A percentile compares a stretch with the other conserved stretches of the same genome.
These are phyloP conservation scores for Mastomys natalensis DNA, from an alignment of 2,113 vertebrate genomes.

Conservation along the genomic window DNA sequence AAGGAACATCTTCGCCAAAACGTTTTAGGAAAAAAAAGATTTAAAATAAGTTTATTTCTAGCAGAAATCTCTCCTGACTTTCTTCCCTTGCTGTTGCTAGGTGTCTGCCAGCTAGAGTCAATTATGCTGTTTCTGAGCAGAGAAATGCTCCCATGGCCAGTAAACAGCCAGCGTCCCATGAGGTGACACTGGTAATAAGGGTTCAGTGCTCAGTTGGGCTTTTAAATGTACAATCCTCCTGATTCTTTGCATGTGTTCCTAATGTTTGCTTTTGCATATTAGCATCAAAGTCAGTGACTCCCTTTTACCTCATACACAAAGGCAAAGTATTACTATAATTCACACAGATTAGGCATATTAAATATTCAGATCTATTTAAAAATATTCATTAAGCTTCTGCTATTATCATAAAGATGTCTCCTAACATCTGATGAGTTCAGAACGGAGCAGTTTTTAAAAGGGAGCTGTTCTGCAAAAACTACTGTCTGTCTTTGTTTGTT, in stretches of 20 bases:
- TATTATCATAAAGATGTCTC: background rate
- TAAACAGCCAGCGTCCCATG: constrained; percentile 48
- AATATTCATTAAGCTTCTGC: constrained; percentile 30
- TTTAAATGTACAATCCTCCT: constrained; percentile 14
- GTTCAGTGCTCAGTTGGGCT: constrained; percentile 10
- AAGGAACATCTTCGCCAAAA: background rate
- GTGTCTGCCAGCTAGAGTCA: constrained; percentile 67
- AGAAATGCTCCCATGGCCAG: constrained; percentile 68
- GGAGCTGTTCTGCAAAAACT: background rate
- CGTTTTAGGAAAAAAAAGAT: background rate
- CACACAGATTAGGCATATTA: background rate
- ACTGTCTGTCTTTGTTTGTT: background rate
- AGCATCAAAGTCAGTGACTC: constrained; percentile 4
- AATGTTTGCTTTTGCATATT: background rate
- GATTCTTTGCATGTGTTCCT: background rate
- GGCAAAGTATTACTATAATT: background rate
- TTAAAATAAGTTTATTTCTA: background rate
- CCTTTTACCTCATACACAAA: background rate
- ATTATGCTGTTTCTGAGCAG: constrained; percentile 85
- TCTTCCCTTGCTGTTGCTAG: constrained; percentile 20
- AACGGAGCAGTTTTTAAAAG: background rate
- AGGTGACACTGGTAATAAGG: constrained; percentile 26
- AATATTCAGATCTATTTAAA: constrained; percentile 10
- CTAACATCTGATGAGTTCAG: constrained; percentile 6
- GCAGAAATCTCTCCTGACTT: background rate